Conservation (phyloP, 1,140 invertebrate genomes). For the Trichomalopsis sarcophagae region DNA sequence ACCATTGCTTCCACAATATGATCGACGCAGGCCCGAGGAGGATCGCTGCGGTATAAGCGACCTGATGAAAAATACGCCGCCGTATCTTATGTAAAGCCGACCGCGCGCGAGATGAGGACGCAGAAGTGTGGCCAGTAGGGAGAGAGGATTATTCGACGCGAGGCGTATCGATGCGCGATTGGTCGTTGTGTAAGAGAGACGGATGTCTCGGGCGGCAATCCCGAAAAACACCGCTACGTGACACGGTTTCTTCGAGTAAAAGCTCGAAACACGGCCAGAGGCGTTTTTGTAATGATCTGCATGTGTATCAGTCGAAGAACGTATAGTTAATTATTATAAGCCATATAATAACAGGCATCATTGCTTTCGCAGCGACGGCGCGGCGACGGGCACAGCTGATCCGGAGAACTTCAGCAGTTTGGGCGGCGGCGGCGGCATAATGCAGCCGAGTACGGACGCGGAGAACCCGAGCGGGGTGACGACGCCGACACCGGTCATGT, state of each 20-base stretch:
- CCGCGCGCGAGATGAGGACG: background rate
- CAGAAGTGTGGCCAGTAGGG: no score
- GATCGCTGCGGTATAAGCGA: no score
- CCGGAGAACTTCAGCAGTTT: constrained; percentile 55
- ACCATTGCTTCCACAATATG: background rate
- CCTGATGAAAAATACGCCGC: background rate
- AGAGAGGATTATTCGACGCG: no score
- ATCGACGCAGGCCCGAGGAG: no score
- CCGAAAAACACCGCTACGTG: no score
- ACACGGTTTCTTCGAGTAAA: no score
- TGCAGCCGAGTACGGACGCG: constrained; percentile 61
- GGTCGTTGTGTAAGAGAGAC: background rate
- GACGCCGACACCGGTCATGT: constrained; percentile 61
- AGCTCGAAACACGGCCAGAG: no score
- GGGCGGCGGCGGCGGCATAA: constrained; percentile 50
- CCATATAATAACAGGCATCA: background rate
- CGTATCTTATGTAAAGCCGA: background rate
- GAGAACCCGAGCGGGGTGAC: constrained; percentile 57
- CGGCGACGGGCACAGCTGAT: constrained; percentile 54
- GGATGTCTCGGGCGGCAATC: no score
- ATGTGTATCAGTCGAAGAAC: no score
- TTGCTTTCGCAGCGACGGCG: constrained; percentile 58
- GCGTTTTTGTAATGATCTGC: no score
- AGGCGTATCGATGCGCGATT: no score
- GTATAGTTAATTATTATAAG: no score